phyloP scores from a whole-genome alignment of 2,888 invertebrate genomes.

The Meliscaeva auricollis region DNA sequence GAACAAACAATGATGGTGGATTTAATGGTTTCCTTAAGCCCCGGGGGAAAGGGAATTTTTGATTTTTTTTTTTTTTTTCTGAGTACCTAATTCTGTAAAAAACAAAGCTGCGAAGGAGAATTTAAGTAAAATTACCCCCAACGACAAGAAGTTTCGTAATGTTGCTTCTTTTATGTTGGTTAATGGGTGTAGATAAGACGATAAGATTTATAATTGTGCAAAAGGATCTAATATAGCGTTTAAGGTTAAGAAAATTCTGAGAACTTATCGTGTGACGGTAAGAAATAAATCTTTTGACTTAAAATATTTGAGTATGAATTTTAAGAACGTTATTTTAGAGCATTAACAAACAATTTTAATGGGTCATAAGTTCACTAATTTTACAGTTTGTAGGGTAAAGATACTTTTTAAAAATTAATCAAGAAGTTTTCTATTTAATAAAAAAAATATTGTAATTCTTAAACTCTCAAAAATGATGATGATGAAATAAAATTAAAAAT shows the following conservation, averaged over 20 bases:
- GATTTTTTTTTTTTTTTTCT: neutral
- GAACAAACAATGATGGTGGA: slow-evolving; percentile 35
- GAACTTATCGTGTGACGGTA: no score
- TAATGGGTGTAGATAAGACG: slow-evolving; percentile 30
- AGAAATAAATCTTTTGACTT: no score
- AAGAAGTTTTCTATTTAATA: no score
- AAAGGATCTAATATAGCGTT: neutral
- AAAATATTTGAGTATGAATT: no score
- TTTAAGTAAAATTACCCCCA: slow-evolving; percentile 6
- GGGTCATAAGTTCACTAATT: no score
- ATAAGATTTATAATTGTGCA: slow-evolving; percentile 18
- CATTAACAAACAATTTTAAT: no score
- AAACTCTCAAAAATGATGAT: no score
- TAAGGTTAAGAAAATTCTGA: neutral
- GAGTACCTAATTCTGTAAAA: neutral
- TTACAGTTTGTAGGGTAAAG: no score
- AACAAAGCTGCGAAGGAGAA: slow-evolving; percentile 27
- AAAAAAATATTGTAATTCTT: no score
- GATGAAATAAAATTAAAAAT: no score
- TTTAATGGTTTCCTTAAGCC: slow-evolving; percentile 29
- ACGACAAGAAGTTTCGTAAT: slow-evolving; percentile 4
- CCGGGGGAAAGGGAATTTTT: neutral
- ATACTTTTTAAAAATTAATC: no score
- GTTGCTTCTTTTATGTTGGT: slow-evolving; percentile 9
- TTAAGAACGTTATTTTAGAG: no score